These are phyloP conservation scores for Etheostoma spectabile DNA, from an alignment of 2,113 vertebrate species.

Conservation along the genomic window DNA sequence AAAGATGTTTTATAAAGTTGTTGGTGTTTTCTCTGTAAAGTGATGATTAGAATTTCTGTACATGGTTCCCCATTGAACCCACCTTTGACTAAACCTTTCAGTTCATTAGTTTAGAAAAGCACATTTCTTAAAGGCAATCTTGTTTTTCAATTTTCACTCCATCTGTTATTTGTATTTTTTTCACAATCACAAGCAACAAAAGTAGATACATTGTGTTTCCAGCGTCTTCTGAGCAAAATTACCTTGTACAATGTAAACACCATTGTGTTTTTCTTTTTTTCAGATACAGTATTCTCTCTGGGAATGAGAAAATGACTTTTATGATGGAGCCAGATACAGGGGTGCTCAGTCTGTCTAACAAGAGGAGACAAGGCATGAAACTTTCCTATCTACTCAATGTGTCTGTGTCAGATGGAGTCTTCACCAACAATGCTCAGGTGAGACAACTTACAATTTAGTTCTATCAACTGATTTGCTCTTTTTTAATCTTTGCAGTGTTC, in stretches of 20 bases:
- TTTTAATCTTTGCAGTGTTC: constrained; percentile 34
- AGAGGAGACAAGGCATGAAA: constrained; percentile 92
- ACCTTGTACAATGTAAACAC: neutral
- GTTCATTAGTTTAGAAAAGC: constrained; percentile 1
- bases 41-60: neutral
- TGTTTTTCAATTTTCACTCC: constrained; percentile 5
- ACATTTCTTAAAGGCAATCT: neutral
- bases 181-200: neutral
- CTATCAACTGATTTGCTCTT: constrained; percentile 43
- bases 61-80: neutral
- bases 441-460: constrained; percentile 37
- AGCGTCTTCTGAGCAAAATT: constrained; percentile 14
- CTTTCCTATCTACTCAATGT: constrained; percentile 92
- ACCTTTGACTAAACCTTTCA: neutral
- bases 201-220: constrained; percentile 9
- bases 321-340: constrained; percentile 91
- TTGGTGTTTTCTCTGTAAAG: constrained; percentile 15
- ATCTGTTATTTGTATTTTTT: neutral
- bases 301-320: constrained; percentile 94
- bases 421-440: constrained; percentile 93
- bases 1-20: neutral
- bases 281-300: constrained; percentile 93
- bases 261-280: neutral
- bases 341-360: constrained; percentile 91
- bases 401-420: constrained; percentile 96